Evolutionary conservation across 2,113 vertebrate genomes (phyloP).

Genomic region (Saguinus midas): DNA sequence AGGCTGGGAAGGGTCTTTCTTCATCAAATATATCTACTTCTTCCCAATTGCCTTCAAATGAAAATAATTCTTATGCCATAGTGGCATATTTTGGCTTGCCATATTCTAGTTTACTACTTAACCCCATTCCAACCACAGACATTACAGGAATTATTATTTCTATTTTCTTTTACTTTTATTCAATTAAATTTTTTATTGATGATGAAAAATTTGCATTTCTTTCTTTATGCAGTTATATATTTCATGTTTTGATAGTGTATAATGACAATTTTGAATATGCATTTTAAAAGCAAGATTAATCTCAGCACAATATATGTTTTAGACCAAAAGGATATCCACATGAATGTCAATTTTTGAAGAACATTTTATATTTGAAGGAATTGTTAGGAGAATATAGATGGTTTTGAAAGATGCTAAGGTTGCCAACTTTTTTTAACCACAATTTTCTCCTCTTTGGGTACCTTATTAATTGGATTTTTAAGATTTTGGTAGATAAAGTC

Average conservation of each 20-base stretch:
- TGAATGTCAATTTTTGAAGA: neutral
- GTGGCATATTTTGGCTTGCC: neutral
- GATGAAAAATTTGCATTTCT: neutral
- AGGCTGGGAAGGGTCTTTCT: neutral
- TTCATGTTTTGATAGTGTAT: neutral
- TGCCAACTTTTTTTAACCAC: neutral
- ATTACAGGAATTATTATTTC: neutral
- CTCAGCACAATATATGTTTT: neutral
- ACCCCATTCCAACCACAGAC: neutral
- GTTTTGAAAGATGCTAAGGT: neutral
- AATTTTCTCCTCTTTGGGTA: neutral
- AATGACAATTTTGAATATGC: neutral
- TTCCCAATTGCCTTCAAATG: neutral
- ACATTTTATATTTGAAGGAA: slow-evolving; percentile 1
- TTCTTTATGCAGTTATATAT: neutral
- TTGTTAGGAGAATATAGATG: neutral
- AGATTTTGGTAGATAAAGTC: neutral
- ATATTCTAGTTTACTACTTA: neutral
- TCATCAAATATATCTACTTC: neutral
- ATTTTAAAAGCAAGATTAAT: slow-evolving; percentile 16
- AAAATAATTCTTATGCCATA: neutral
- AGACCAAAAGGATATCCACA: neutral
- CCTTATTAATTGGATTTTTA: neutral
- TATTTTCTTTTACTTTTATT: slow-evolving; percentile 1
- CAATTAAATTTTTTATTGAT: neutral